Evolutionary conservation across 2,113 vertebrate genomes (phyloP).

Genomic region (Rana temporaria): DNA sequence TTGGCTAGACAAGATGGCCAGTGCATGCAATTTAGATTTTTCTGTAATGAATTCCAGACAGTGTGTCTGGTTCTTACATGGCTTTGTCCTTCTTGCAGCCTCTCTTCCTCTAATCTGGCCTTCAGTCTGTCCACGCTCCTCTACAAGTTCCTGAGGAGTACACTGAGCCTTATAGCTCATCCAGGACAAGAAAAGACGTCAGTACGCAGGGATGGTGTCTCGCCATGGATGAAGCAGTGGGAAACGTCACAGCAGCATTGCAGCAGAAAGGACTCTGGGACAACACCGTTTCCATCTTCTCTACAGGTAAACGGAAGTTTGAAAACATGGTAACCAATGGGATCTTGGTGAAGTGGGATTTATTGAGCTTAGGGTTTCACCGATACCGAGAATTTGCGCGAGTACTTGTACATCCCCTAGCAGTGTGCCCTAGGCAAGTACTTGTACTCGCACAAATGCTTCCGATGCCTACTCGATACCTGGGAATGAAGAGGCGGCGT

Average conservation of each 20-base stretch:
- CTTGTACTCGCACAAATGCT: no score
- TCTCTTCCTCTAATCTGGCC: slow-evolving; percentile 91
- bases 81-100: slow-evolving; percentile 73
- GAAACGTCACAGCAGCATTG: slow-evolving; percentile 87
- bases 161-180: slow-evolving; percentile 82
- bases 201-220: slow-evolving; percentile 93
- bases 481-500: no score
- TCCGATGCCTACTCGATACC: no score
- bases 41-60: no score
- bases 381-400: no score
- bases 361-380: no score
- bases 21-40: no score
- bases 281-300: slow-evolving; percentile 91
- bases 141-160: slow-evolving; percentile 89
- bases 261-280: slow-evolving; percentile 83
- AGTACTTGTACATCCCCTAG: no score
- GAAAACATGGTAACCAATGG: neutral
- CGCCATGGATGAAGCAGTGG: slow-evolving; percentile 93
- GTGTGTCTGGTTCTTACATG: no score
- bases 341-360: no score
- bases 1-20: no score
- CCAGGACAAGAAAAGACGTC: slow-evolving; percentile 74
- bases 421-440: no score
- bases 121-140: slow-evolving; percentile 91
- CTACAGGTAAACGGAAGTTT: slow-evolving; percentile 76